A percentile compares a stretch with the other conserved stretches of the same genome.
Conservation (phyloP, 1,140 invertebrate genomes). For the Ruditapes philippinarum region DNA sequence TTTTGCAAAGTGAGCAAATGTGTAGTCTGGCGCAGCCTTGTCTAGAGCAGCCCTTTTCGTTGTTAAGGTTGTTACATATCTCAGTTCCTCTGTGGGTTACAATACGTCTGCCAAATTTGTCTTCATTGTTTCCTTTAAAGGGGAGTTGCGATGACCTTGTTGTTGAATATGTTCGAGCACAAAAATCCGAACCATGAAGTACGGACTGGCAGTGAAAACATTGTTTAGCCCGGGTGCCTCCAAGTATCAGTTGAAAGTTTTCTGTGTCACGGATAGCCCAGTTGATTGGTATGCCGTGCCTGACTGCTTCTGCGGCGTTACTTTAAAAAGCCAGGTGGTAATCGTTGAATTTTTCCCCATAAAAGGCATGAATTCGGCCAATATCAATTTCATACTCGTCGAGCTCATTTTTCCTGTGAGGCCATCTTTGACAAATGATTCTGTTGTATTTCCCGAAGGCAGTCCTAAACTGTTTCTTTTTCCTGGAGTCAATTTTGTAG, state of each 20-base stretch:
- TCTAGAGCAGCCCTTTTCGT: no score
- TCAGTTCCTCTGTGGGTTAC: no score
- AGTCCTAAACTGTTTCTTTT: neutral
- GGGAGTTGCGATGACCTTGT: no score
- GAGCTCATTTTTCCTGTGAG: neutral
- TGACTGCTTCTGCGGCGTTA: neutral
- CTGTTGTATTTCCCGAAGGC: neutral
- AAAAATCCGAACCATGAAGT: neutral
- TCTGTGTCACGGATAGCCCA: neutral
- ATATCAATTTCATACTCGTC: conserved; percentile 2
- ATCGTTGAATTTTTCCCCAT: neutral
- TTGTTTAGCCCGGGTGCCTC: neutral
- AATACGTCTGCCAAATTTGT: no score
- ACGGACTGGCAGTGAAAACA: neutral
- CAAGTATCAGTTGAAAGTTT: conserved; percentile 6
- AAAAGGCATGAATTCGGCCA: neutral
- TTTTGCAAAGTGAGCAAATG: no score
- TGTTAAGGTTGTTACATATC: no score
- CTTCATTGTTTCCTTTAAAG: no score
- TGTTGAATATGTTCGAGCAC: no score
- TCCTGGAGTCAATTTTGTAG: neutral
- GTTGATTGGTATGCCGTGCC: neutral
- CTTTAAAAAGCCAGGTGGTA: neutral
- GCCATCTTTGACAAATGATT: neutral
- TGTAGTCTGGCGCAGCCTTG: no score